These are phyloP conservation scores for Psophia crepitans DNA, from an alignment of 2,113 vertebrate genomes.

Conservation along the genomic window DNA sequence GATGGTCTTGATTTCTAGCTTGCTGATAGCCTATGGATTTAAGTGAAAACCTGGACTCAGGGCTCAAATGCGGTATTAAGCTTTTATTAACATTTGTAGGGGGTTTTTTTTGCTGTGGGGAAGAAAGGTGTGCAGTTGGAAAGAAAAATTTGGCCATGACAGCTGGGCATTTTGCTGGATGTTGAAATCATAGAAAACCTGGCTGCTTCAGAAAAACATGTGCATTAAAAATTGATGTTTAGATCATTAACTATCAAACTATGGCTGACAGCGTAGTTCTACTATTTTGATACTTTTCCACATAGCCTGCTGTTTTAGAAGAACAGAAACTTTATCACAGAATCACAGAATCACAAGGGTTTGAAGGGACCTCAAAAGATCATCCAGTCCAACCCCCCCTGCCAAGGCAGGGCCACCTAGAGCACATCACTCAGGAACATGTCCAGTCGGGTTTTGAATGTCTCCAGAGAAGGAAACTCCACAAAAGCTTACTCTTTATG, in stretches of 20 bases:
- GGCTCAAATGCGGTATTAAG: background rate
- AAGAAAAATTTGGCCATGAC: background rate
- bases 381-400: no score
- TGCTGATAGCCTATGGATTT: background rate
- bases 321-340: background rate
- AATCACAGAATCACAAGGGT: no score
- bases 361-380: no score
- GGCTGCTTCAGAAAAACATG: background rate
- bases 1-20: background rate
- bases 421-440: no score
- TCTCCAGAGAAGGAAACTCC: no score
- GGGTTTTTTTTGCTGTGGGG: background rate
- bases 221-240: background rate
- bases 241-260: background rate
- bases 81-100: background rate
- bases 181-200: background rate
- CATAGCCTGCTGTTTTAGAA: background rate
- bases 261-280: background rate
- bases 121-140: background rate
- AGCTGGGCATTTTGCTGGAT: background rate
- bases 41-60: background rate
- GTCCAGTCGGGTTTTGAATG: no score
- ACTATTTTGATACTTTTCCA: background rate
- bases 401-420: no score
- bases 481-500: no score